phyloP scores from a whole-genome alignment of 2,888 invertebrate species.

The Hypolimnas misippus region DNA sequence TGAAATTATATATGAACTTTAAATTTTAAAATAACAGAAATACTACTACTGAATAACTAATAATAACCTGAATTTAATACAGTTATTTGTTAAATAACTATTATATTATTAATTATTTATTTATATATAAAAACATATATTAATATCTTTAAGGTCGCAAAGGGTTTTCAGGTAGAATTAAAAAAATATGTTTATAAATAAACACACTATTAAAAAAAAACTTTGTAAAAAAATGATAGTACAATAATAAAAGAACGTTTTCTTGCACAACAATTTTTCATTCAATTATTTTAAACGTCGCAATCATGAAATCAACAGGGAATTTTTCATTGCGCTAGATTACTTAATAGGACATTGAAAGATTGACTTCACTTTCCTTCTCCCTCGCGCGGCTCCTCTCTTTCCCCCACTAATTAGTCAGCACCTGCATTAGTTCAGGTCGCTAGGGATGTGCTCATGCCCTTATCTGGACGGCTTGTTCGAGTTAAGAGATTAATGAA shows the following conservation, averaged over 20 bases:
- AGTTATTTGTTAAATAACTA: too few relatives aligned
- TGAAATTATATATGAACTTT: too few relatives aligned
- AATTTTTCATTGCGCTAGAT: slow-evolving; percentile 6
- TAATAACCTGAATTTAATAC: too few relatives aligned
- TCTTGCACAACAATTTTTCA: neutral
- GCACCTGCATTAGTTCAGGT: slow-evolving; percentile 9
- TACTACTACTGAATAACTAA: too few relatives aligned
- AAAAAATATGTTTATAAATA: too few relatives aligned
- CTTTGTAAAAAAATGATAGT: too few relatives aligned
- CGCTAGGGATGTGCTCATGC: slow-evolving; percentile 11
- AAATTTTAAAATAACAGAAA: too few relatives aligned
- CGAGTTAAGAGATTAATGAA: slow-evolving; percentile 10
- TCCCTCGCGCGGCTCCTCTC: neutral
- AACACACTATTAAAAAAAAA: too few relatives aligned
- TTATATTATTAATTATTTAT: too few relatives aligned
- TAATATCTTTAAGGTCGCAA: too few relatives aligned
- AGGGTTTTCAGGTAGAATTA: too few relatives aligned
- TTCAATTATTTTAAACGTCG: slow-evolving; percentile 6
- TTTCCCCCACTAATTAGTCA: slow-evolving; percentile 8
- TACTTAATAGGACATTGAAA: slow-evolving; percentile 12
- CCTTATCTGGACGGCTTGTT: slow-evolving; percentile 12
- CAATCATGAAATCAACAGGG: neutral
- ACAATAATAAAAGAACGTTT: neutral
- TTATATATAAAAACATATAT: too few relatives aligned
- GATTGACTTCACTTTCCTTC: slow-evolving; percentile 3